Conservation (phyloP, 2,113 vertebrate species). For the Arizona elegans region DNA sequence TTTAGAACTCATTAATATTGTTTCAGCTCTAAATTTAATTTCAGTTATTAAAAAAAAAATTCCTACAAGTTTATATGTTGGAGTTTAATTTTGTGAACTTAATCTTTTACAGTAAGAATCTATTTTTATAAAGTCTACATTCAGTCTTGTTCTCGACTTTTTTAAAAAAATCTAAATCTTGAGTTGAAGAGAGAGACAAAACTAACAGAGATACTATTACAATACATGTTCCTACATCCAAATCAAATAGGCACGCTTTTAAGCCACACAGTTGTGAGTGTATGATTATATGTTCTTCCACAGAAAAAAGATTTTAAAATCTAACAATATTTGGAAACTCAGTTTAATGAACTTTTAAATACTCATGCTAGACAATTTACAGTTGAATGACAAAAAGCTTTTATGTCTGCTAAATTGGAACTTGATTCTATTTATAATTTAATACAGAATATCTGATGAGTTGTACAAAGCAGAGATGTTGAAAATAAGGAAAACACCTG, state of each 20-base stretch:
- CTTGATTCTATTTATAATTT: neutral
- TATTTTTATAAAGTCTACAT: neutral
- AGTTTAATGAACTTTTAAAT: neutral
- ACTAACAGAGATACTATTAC: neutral
- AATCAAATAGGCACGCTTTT: neutral
- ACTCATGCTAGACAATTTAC: neutral
- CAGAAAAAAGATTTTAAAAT: neutral
- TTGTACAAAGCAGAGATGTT: neutral
- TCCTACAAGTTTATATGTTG: neutral
- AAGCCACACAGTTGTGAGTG: neutral
- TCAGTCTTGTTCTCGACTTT: neutral
- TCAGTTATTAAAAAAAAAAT: neutral
- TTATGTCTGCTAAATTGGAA: neutral
- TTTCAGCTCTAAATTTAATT: neutral
- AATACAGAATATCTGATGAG: neutral
- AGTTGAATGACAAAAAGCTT: neutral
- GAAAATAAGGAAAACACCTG: neutral
- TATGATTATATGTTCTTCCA: neutral
- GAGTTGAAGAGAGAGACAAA: neutral
- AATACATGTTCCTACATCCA: neutral
- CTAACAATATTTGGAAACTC: neutral
- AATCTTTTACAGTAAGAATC: neutral
- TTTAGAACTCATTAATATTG: neutral
- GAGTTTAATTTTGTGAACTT: neutral
- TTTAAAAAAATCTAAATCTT: neutral